phyloP scores from a whole-genome alignment of 2,113 vertebrate species.

The Nibea albiflora region DNA sequence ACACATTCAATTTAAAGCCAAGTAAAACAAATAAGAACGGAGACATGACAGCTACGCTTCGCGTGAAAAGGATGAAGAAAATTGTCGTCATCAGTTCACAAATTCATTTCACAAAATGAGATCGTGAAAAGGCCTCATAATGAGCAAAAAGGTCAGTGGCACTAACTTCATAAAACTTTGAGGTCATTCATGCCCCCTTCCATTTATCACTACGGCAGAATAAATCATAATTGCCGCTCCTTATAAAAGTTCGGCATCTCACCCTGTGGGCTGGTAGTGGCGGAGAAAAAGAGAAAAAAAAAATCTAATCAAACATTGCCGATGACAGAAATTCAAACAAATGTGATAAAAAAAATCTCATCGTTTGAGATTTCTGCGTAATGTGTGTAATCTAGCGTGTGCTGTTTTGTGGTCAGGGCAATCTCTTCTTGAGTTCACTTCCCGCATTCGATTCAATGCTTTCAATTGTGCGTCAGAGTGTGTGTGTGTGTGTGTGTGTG shows the following conservation, averaged over 20 bases:
- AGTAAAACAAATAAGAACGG: neutral
- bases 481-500: conserved; percentile 22
- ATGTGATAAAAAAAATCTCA: conserved; percentile 19
- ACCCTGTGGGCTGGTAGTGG: neutral
- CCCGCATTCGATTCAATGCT: conserved; percentile 15
- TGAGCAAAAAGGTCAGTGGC: conserved; percentile 42
- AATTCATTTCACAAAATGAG: conserved; percentile 29
- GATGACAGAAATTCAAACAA: conserved; percentile 18
- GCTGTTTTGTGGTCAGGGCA: conserved; percentile 13
- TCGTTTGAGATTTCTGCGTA: conserved; percentile 14
- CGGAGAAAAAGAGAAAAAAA: neutral
- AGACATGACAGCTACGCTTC: neutral
- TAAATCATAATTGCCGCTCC: conserved; percentile 32
- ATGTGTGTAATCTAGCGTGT: conserved; percentile 25
- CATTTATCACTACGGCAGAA: conserved; percentile 20
- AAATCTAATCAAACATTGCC: conserved; percentile 3
- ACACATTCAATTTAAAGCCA: neutral
- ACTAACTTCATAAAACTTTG: conserved; percentile 33
- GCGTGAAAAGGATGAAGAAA: neutral
- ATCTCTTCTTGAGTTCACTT: conserved; percentile 4
- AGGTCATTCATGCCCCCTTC: conserved; percentile 5
- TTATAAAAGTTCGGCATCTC: conserved; percentile 8
- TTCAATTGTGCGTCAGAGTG: conserved; percentile 15
- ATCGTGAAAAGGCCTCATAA: conserved; percentile 27
- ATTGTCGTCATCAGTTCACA: neutral